Percentiles rank a stretch among this genome's conserved stretches.
Conservation (phyloP, 2,113 vertebrate genomes). For the Australoheros scitulus region DNA sequence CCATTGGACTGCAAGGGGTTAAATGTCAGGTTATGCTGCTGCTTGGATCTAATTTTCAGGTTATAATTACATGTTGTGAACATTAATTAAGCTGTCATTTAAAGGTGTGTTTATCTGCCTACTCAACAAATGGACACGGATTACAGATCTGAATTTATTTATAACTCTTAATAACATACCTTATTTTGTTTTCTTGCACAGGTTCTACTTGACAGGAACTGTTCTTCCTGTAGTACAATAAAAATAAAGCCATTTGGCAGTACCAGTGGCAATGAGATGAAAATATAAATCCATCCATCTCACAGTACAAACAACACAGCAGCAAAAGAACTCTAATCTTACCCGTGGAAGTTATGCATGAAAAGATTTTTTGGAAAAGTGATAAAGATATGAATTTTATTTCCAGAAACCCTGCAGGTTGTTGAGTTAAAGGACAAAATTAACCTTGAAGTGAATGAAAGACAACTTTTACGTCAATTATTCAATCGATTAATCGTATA, state of each 20-base stretch:
- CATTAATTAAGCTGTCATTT: slow-evolving; percentile 22
- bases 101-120: neutral
- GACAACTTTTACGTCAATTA: too few species aligned
- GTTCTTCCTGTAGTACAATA: neutral
- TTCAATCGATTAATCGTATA: too few species aligned
- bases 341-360: neutral
- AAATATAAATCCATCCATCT: neutral
- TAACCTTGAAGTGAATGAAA: rapidly evolving
- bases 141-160: neutral
- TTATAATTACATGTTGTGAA: neutral
- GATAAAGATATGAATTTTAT: neutral
- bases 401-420: neutral
- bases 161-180: neutral
- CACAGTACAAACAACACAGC: rapidly evolving
- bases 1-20: neutral
- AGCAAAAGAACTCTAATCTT: neutral
- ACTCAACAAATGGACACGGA: neutral
- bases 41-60: neutral
- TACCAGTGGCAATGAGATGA: neutral
- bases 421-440: neutral
- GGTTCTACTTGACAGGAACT: neutral
- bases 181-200: neutral
- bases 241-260: neutral
- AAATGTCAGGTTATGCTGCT: neutral
- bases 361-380: neutral